Evolutionary conservation across 1,140 invertebrate genomes (phyloP).

Genomic region (Stegodyphus mimosarum): DNA sequence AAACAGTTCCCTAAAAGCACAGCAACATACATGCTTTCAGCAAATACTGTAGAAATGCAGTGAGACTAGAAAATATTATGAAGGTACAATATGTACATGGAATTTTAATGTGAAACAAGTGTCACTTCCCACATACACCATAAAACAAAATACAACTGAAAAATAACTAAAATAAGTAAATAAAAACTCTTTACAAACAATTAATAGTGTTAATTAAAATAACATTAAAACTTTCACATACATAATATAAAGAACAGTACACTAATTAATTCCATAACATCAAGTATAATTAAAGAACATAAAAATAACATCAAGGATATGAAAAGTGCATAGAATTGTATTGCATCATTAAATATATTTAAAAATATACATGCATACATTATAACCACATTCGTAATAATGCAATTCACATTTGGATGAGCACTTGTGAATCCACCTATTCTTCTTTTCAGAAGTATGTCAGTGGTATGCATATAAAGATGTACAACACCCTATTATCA

Average conservation of each 20-base stretch:
- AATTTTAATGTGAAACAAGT: no score
- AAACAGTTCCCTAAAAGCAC: slow-evolving; percentile 44
- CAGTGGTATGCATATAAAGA: slow-evolving; percentile 45
- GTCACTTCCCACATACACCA: no score
- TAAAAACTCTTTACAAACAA: no score
- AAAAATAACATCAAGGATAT: neutral
- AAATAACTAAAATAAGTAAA: no score
- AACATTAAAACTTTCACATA: no score
- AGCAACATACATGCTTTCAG: slow-evolving; percentile 47
- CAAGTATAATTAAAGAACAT: neutral
- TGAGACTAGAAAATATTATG: neutral
- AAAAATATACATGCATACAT: neutral
- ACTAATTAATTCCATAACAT: no score
- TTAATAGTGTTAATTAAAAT: no score
- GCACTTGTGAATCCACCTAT: slow-evolving; percentile 45
- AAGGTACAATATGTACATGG: no score
- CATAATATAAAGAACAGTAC: no score
- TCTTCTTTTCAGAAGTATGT: slow-evolving; percentile 13
- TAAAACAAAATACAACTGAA: no score
- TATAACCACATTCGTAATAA: neutral
- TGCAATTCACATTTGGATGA: slow-evolving; percentile 39
- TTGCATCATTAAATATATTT: no score
- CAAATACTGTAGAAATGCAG: slow-evolving; percentile 39
- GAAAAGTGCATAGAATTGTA: neutral
- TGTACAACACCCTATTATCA: slow-evolving; percentile 44